These are phyloP conservation scores for Anoura caudifer DNA, from an alignment of 2,113 vertebrate species.

Conservation along the genomic window DNA sequence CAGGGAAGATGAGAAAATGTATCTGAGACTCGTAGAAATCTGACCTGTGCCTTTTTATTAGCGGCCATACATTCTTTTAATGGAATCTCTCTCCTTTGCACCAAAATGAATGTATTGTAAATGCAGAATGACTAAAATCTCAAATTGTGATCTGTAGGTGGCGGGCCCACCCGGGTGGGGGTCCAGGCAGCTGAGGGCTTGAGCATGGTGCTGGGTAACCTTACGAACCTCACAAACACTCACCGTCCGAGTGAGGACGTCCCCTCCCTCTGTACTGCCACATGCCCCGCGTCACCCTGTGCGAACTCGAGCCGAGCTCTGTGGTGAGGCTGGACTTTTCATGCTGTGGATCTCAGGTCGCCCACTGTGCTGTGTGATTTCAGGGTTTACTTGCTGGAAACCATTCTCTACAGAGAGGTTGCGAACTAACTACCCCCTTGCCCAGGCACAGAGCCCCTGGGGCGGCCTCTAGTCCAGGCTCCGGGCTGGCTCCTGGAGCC, in stretches of 20 bases:
- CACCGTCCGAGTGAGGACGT: background rate
- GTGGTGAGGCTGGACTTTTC: background rate
- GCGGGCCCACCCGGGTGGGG: too few species aligned
- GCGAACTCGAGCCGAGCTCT: background rate
- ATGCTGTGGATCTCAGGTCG: background rate
- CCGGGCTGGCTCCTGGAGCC: rapidly evolving
- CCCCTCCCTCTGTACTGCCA: background rate
- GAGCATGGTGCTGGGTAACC: too few species aligned
- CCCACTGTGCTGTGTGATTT: background rate
- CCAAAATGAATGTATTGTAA: background rate
- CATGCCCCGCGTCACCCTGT: background rate
- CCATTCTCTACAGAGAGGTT: background rate
- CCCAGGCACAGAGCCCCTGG: background rate
- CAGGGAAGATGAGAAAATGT: background rate
- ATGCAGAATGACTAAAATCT: background rate
- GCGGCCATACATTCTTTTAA: background rate
- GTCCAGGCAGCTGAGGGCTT: background rate
- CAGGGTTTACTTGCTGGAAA: background rate
- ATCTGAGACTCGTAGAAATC: background rate
- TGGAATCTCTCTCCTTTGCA: background rate
- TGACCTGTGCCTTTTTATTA: background rate
- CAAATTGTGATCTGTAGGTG: background rate
- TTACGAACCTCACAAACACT: too few species aligned
- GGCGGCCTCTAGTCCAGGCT: background rate
- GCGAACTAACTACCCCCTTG: background rate